Percentiles rank a stretch among this genome's conserved stretches.
These are phyloP conservation scores for Oryzias sinensis DNA, from an alignment of 2,797 vertebrate genomes.

Conservation along the genomic window DNA sequence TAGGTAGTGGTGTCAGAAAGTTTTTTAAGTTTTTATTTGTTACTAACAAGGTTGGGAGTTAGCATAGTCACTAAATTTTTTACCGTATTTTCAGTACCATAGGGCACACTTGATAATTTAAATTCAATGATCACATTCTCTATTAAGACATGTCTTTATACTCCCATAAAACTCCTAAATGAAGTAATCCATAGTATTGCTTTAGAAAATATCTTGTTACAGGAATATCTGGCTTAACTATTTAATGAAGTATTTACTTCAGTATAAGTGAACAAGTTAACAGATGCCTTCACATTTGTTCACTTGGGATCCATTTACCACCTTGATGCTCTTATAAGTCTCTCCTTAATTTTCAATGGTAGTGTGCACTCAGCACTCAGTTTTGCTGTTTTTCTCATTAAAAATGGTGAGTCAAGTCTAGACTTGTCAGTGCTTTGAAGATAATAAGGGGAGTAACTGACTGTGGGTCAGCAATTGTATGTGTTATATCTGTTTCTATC, in stretches of 20 bases:
- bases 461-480: constrained; percentile 24
- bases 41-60: too few relatives aligned
- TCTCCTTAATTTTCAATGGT: constrained; percentile 5
- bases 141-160: too few relatives aligned
- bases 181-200: too few relatives aligned
- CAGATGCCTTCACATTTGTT: constrained; percentile 33
- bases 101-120: too few relatives aligned
- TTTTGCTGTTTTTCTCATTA: too few relatives aligned
- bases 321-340: constrained; percentile 22
- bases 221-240: neutral
- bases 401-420: constrained; percentile 46
- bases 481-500: constrained; percentile 8
- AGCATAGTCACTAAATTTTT: too few relatives aligned
- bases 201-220: constrained; percentile 3
- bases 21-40: too few relatives aligned
- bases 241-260: neutral
- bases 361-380: too few relatives aligned
- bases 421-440: constrained; percentile 54
- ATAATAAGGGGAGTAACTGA: constrained; percentile 40
- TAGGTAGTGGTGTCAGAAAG: too few relatives aligned
- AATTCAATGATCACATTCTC: too few relatives aligned
- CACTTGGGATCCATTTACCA: constrained; percentile 50
- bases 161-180: too few relatives aligned
- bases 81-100: too few relatives aligned
- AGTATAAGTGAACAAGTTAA: neutral